Conservation (phyloP, 2,113 vertebrate genomes). For the Hypocryptadius cinnamomeus region DNA sequence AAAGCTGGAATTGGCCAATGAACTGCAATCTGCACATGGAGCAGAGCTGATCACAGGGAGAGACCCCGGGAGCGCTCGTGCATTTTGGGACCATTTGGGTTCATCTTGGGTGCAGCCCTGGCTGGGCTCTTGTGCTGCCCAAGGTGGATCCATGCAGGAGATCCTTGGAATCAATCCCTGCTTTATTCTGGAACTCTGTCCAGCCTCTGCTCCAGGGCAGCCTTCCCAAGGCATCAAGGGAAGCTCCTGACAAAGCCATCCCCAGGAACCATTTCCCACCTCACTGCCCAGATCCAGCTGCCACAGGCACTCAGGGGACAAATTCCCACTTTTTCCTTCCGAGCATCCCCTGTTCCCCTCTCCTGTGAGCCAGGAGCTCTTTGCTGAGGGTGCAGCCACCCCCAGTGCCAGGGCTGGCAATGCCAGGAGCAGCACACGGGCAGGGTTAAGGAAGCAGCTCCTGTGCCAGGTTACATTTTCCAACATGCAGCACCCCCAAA, state of each 20-base stretch:
- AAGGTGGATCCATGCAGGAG: too few relatives aligned
- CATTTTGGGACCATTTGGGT: too few relatives aligned
- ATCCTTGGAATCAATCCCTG: too few relatives aligned
- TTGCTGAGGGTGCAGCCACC: background rate
- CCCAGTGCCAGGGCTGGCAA: background rate
- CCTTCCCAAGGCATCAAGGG: background rate
- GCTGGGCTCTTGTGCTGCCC: too few relatives aligned
- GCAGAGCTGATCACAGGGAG: too few relatives aligned
- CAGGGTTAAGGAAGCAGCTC: background rate
- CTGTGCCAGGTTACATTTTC: rapidly evolving
- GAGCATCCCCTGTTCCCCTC: background rate
- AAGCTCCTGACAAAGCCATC: background rate
- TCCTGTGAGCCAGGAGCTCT: background rate
- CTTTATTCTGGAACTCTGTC: background rate
- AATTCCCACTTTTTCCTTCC: background rate
- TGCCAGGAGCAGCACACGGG: background rate
- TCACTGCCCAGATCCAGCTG: background rate
- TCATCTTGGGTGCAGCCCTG: too few relatives aligned
- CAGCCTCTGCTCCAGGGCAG: background rate
- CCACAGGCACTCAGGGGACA: background rate
- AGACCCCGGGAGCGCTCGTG: too few relatives aligned
- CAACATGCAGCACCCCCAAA: background rate
- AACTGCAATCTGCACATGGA: too few relatives aligned
- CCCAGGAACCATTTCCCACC: background rate
- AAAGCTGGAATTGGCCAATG: too few relatives aligned